Base-by-base conservation (phyloP, 2,888 invertebrate genomes). In the Heliconius ethilla region DNA sequence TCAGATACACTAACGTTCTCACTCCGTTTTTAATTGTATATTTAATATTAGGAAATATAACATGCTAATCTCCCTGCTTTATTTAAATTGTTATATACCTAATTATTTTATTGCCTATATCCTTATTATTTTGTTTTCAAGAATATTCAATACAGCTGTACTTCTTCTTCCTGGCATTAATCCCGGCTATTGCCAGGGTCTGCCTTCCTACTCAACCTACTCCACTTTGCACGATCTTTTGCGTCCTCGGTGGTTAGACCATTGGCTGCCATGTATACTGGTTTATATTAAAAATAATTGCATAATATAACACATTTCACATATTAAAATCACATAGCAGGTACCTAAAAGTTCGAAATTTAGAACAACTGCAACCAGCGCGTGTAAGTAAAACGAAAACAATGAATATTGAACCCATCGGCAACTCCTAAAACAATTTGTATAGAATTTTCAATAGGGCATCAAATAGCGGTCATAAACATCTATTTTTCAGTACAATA, bases 401-500 rank as follows among this genome's bases (percentile, higher is more conserved):
- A 80, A 82, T 77, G 66, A 51, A 22, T 9, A 22, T 40, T 67
- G 40, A 70, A 75, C n/a, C 78, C 70, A 86, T 89, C 91, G 91
- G 92, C 90, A 85, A 84, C 89, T 88, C 76, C 90, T 91, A 85
- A 88, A 87, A 87, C 87, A 86, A 83, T 80, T 78, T 77, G 76
- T 77, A 79, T 79, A 70, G 75, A 75, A 75, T 59, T 75, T 76
- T 79, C 63, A 62, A 82, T 77, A 77, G 29, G 76, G 45, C 78
- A 80, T 81, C 81, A 82, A 83, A 76, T 77, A 74, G 55, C 75
- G 45, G 75, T 81, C 86, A 87, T 93, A 94, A 93, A 93, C 85
- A 84, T 86, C 85, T 85, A 91, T 93, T 93, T 89, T 90, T 85
- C 86, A 85, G 81, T 84, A 88, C 89, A 92, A 92, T 93, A 92